Percentiles rank a stretch among this genome's conserved stretches.
Conservation (phyloP, 2,888 invertebrate genomes). For the Drepana falcataria region DNA sequence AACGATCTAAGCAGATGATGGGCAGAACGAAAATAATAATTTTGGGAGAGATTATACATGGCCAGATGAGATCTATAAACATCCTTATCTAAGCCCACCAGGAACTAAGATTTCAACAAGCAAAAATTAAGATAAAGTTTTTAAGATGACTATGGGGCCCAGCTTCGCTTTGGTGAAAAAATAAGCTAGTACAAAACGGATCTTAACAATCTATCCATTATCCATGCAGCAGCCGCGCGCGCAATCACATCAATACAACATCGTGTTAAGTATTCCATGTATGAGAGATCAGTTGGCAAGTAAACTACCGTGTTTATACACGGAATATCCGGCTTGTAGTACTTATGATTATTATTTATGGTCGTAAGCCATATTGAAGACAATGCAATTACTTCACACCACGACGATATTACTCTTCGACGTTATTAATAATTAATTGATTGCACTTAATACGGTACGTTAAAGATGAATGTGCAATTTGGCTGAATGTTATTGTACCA, state of each 20-base stretch:
- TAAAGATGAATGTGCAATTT: too few relatives aligned
- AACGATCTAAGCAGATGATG: too few relatives aligned
- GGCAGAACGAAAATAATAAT: too few relatives aligned
- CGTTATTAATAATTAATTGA: not conserved
- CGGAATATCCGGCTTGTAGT: conserved; percentile 25
- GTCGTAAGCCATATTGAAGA: conserved; percentile 10
- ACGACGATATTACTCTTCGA: not conserved
- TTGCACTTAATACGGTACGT: not conserved
- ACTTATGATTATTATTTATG: conserved; percentile 14
- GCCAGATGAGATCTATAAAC: too few relatives aligned
- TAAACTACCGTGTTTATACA: conserved; percentile 18
- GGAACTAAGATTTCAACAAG: too few relatives aligned
- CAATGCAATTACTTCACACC: not conserved
- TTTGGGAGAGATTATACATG: too few relatives aligned
- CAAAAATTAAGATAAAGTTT: too few relatives aligned
- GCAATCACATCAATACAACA: conserved; percentile 11
- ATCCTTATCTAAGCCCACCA: too few relatives aligned
- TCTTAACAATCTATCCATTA: not conserved
- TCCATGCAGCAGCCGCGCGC: not conserved
- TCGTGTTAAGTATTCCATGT: conserved; percentile 25
- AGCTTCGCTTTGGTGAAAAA: too few relatives aligned
- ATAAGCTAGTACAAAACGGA: too few relatives aligned
- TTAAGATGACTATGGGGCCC: too few relatives aligned
- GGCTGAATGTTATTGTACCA: too few relatives aligned
- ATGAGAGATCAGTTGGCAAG: conserved; percentile 36